A percentile compares a stretch with the other conserved stretches of the same genome.
phyloP scores from a whole-genome alignment of 2,797 vertebrate species.

The Austrolebias charrua region DNA sequence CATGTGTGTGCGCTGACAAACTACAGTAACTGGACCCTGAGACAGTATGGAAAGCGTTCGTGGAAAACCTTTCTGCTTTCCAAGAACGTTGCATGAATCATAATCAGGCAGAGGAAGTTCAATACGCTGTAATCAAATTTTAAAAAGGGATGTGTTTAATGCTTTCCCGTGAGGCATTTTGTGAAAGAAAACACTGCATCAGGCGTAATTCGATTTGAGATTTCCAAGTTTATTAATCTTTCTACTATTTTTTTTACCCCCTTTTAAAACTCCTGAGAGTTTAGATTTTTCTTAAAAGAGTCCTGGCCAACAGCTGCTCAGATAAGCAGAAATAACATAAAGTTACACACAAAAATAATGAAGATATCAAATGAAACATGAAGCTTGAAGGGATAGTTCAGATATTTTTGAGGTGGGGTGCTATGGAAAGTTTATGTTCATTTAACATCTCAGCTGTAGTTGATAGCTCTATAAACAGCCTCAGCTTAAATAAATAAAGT shows the following conservation, averaged over 20 bases:
- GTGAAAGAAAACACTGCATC: constrained; percentile 29
- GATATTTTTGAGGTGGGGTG: too few relatives aligned
- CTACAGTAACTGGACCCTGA: constrained; percentile 31
- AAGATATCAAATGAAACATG: background rate
- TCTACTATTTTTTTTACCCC: background rate
- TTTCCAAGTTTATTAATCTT: constrained; percentile 12
- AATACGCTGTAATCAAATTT: constrained; percentile 7
- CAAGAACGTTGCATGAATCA: constrained; percentile 36
- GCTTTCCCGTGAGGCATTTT: constrained; percentile 17
- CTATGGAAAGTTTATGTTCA: too few relatives aligned
- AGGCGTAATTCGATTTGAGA: background rate
- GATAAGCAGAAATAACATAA: background rate
- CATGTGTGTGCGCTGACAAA: constrained; percentile 4
- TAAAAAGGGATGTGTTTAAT: constrained; percentile 17
- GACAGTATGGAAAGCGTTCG: constrained; percentile 36
- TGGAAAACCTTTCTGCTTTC: constrained; percentile 35
- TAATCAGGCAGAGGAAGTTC: constrained; percentile 21
- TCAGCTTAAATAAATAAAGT: too few relatives aligned
- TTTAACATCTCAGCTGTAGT: too few relatives aligned
- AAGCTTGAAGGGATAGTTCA: too few relatives aligned
- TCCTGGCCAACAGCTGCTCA: background rate
- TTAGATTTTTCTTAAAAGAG: background rate
- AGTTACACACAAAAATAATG: background rate
- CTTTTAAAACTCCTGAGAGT: background rate
- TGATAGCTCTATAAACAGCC: too few relatives aligned